phyloP scores from a whole-genome alignment of 1,140 invertebrate genomes.

The Ostrea denselamellosa region DNA sequence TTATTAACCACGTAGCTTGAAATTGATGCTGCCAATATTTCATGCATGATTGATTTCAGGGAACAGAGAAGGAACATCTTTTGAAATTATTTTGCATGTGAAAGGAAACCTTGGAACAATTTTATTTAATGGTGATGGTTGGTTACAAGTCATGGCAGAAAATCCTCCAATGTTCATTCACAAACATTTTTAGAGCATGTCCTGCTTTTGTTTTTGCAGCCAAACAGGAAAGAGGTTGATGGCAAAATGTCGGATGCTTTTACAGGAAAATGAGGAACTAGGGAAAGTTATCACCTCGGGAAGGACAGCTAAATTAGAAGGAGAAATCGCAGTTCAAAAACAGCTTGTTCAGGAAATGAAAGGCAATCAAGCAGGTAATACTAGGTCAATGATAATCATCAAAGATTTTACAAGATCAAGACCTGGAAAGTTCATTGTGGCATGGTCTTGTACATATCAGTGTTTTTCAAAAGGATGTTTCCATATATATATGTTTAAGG shows the following conservation, averaged over 20 bases:
- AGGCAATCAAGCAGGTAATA: constrained; percentile 94
- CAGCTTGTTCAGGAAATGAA: constrained; percentile 98
- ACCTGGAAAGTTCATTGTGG: too few relatives aligned
- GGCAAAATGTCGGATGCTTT: constrained; percentile 97
- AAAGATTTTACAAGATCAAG: too few relatives aligned
- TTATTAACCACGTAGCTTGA: too few relatives aligned
- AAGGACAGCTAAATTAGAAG: constrained; percentile 95
- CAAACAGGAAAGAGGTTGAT: constrained; percentile 97
- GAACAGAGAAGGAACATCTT: background rate
- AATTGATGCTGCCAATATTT: too few relatives aligned
- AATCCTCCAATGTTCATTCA: background rate
- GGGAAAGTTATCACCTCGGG: constrained; percentile 97
- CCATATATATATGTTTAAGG: too few relatives aligned
- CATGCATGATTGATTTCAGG: constrained; percentile 26
- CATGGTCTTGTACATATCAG: too few relatives aligned
- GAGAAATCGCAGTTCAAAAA: constrained; percentile 95
- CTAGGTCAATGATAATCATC: too few relatives aligned
- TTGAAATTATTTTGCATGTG: background rate
- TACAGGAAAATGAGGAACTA: constrained; percentile 98
- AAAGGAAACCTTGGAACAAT: constrained; percentile 1
- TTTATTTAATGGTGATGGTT: background rate
- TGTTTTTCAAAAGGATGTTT: too few relatives aligned
- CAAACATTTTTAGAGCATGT: background rate
- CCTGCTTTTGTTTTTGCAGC: constrained; percentile 68
- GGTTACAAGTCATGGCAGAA: constrained; percentile 29